Percentiles rank a stretch among this genome's conserved stretches.
These are phyloP conservation scores for Villa cingulata DNA, from an alignment of 2,888 invertebrate genomes.

Conservation along the genomic window DNA sequence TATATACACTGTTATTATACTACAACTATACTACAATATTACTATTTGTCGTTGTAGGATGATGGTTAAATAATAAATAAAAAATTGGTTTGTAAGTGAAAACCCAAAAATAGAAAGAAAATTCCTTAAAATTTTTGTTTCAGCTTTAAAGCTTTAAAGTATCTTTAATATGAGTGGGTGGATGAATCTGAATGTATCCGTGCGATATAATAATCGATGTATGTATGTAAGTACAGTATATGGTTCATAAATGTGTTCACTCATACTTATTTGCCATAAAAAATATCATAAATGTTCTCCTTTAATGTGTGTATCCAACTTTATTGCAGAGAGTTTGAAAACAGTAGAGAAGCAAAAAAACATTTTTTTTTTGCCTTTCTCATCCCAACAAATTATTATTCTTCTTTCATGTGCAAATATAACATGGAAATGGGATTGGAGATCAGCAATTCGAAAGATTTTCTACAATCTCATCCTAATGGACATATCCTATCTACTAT, in stretches of 20 bases:
- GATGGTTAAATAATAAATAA: slow-evolving; percentile 7
- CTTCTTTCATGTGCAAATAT: too few relatives aligned
- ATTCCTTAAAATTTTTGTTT: slow-evolving; percentile 4
- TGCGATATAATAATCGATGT: too few relatives aligned
- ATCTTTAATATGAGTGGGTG: slow-evolving; percentile 9
- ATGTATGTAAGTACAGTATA: too few relatives aligned
- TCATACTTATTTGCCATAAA: too few relatives aligned
- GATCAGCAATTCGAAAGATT: too few relatives aligned
- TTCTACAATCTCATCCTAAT: too few relatives aligned
- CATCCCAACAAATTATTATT: too few relatives aligned
- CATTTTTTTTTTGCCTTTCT: too few relatives aligned
- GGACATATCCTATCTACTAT: too few relatives aligned
- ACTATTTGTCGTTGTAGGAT: not conserved
- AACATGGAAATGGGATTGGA: too few relatives aligned
- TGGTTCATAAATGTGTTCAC: too few relatives aligned
- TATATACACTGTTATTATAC: not conserved
- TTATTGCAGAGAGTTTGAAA: slow-evolving; percentile 12
- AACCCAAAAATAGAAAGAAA: slow-evolving; percentile 10
- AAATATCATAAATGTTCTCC: slow-evolving; percentile 7
- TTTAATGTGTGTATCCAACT: slow-evolving; percentile 14
- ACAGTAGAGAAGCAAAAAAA: not conserved
- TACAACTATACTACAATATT: not conserved
- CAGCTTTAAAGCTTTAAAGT: slow-evolving; percentile 12
- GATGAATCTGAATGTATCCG: too few relatives aligned
- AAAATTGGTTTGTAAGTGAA: slow-evolving; percentile 10